Conservation (phyloP, 2,888 invertebrate species). For the Trichopoda pennipes region DNA sequence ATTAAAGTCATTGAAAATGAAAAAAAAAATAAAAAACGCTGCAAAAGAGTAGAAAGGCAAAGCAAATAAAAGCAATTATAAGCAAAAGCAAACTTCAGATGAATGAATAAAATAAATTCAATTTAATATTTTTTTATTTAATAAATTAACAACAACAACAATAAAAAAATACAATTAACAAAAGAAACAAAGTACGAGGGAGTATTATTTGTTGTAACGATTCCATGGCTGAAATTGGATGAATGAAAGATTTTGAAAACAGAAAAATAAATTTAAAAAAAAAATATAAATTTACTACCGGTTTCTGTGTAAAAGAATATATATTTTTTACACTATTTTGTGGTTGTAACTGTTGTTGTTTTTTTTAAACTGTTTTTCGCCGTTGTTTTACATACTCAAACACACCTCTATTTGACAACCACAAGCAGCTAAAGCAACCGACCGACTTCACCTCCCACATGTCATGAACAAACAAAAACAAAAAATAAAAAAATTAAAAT, state of each 20-base stretch:
- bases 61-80: slow-evolving; percentile 35
- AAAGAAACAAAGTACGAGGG: slow-evolving; percentile 15
- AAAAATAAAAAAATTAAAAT: too few species aligned
- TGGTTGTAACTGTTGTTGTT: slow-evolving; percentile 37
- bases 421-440: background rate
- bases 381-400: slow-evolving; percentile 32
- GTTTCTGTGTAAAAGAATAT: slow-evolving; percentile 25
- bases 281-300: slow-evolving; percentile 24
- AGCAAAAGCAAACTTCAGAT: background rate
- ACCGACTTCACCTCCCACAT: slow-evolving; percentile 9
- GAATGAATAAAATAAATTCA: slow-evolving; percentile 27
- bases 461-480: slow-evolving; percentile 11
- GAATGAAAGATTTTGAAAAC: slow-evolving; percentile 10
- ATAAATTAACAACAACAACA: background rate
- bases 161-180: slow-evolving; percentile 6
- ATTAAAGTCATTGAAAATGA: background rate
- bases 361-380: background rate
- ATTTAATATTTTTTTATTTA: slow-evolving; percentile 26
- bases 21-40: background rate
- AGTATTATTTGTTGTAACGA: background rate
- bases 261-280: background rate
- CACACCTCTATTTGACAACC: slow-evolving; percentile 54
- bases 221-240: background rate
- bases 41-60: background rate
- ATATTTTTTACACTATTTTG: slow-evolving; percentile 29